Base-by-base conservation (phyloP, 2,797 vertebrate genomes). In the Valencia hispanica region DNA sequence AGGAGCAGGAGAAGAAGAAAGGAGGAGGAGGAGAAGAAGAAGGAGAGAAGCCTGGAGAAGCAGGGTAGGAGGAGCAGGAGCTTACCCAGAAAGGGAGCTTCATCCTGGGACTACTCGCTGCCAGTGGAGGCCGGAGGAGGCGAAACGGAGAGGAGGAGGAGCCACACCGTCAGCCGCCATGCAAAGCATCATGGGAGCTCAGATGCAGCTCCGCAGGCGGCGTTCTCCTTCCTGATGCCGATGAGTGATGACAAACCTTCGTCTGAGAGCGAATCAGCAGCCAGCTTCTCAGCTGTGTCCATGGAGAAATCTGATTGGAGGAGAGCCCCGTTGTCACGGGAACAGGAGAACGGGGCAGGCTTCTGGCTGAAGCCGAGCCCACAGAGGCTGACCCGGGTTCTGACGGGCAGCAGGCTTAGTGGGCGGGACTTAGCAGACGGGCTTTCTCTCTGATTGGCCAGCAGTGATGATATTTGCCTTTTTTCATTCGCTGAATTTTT, bases 221-320 rank as follows among this genome's bases (percentile, higher is more conserved):
- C 78, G 1, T 95, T 95, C 82, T 93, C 91, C 72, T 96, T 95
- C 89, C 94, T 96, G 74, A 89, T 91, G 90, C 87, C 93, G 1
- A 81, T 79, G 74, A 82, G 91, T 11, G 77, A 83, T 1, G 30
- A 70, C 6, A 4, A 72, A 51, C 75, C 59, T 66, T 79, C 10
- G 11, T 87, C 87, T 0, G 86, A 92, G 82, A 80, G 84, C 57
- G 86, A 95, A 91, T 90, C 88, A 48, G 79, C 71, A 63, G 48
- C 83, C 79, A 89, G 80, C 83, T 86, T 75, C 80, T 93, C 90
- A 6, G 92, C n/a, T 30, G 20, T 25, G 7, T 5, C 22, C 50
- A 85, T 53, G 78, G 79, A 79, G 82, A 75, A 20, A 9, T 80
- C 74, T 10, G 74, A 83, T 30, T 88, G 90, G 89, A 83, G 77